Percentiles rank a stretch among this genome's conserved stretches.
Conservation (phyloP, 2,797 vertebrate genomes). For the Lagodon rhomboides region DNA sequence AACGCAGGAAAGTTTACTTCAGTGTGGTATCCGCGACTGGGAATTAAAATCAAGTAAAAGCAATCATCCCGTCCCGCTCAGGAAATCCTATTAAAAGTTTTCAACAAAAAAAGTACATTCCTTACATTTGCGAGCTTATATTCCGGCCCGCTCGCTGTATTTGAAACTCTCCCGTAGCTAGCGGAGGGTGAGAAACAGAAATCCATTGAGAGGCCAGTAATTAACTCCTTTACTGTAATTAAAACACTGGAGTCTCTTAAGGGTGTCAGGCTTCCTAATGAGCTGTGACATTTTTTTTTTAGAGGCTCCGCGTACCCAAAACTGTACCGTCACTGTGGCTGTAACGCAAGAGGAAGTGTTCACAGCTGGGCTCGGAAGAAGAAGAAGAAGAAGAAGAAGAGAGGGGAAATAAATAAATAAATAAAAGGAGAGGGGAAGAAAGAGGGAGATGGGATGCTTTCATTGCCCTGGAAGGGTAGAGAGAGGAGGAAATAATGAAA, state of each 20-base stretch:
- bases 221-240: slow-evolving; percentile 95
- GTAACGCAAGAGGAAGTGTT: slow-evolving; percentile 25
- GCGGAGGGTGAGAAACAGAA: slow-evolving; percentile 58
- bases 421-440: slow-evolving; percentile 79
- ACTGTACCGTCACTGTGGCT: slow-evolving; percentile 65
- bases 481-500: slow-evolving; percentile 85
- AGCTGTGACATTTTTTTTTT: slow-evolving; percentile 86
- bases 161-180: slow-evolving; percentile 41
- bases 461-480: slow-evolving; percentile 67
- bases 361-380: slow-evolving; percentile 6
- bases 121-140: slow-evolving; percentile 18
- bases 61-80: background rate
- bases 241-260: slow-evolving; percentile 87
- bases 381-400: slow-evolving; percentile 8
- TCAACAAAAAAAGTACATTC: slow-evolving; percentile 17
- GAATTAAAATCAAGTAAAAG: slow-evolving; percentile 2
- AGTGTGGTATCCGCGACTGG: background rate
- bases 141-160: slow-evolving; percentile 34
- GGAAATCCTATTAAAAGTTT: slow-evolving; percentile 49
- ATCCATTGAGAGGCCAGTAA: slow-evolving; percentile 79
- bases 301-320: slow-evolving; percentile 84
- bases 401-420: slow-evolving; percentile 37
- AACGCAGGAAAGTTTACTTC: background rate
- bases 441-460: slow-evolving; percentile 66
- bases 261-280: slow-evolving; percentile 87